phyloP scores from a whole-genome alignment of 2,888 invertebrate species.

The Limnephilus marmoratus region DNA sequence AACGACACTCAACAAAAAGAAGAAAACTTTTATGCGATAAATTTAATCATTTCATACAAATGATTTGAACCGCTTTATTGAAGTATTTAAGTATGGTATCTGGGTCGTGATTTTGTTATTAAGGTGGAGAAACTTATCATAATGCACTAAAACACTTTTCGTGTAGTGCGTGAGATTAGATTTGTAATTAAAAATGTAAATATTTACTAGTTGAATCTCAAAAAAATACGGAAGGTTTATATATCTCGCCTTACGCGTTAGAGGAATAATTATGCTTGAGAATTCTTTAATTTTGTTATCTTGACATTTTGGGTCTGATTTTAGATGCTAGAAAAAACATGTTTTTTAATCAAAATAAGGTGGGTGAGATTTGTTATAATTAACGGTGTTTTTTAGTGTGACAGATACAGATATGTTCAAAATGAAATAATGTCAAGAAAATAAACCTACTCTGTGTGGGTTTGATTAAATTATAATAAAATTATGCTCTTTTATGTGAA shows the following conservation, averaged over 20 bases:
- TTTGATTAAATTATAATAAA: no score
- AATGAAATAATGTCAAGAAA: neutral
- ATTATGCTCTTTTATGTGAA: no score
- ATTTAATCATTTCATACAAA: neutral
- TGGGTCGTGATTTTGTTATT: neutral
- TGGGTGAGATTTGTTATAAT: neutral
- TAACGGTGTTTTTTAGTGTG: neutral
- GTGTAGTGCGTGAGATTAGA: constrained; percentile 45
- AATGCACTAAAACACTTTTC: constrained; percentile 50
- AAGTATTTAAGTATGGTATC: neutral
- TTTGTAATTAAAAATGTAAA: constrained; percentile 46
- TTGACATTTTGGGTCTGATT: neutral
- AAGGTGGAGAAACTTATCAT: neutral
- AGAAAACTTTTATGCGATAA: neutral
- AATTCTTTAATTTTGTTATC: neutral
- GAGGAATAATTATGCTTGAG: neutral
- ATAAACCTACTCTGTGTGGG: no score
- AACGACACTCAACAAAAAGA: neutral
- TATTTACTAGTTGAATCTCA: neutral
- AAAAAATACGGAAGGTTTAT: neutral
- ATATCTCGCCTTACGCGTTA: neutral
- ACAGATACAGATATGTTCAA: neutral
- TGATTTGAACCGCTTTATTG: neutral
- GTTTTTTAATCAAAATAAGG: neutral
- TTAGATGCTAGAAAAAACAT: neutral